Conservation (phyloP, 2,113 vertebrate genomes). For the Theristicus caerulescens region DNA sequence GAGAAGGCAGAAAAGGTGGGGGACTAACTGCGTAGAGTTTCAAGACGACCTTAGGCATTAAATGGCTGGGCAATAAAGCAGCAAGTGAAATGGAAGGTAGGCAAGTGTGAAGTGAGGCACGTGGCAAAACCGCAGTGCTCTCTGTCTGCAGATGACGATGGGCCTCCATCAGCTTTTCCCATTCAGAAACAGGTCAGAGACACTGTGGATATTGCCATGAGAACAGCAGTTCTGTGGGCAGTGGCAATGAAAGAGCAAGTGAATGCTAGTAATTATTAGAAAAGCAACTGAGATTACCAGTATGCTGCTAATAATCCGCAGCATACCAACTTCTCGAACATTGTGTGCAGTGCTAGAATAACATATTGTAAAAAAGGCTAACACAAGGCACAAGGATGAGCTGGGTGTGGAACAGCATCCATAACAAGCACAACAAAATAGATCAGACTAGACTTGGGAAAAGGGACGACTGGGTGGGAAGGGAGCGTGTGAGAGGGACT, state of each 20-base stretch:
- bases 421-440: neutral
- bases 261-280: neutral
- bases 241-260: neutral
- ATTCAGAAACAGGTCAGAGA: neutral
- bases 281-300: neutral
- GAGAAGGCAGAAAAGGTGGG: neutral
- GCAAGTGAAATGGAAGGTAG: neutral
- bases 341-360: neutral
- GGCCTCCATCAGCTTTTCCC: neutral
- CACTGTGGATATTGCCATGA: neutral
- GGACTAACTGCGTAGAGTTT: neutral
- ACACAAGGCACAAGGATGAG: neutral
- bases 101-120: neutral
- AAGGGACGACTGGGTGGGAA: neutral
- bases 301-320: neutral
- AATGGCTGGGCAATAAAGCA: neutral
- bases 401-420: neutral
- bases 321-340: rapidly evolving
- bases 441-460: neutral
- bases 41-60: neutral
- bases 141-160: neutral
- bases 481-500: neutral
- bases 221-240: neutral
- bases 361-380: neutral
- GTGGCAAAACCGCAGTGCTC: neutral